Evolutionary conservation across 2,797 vertebrate species (phyloP), one percentile per base, ranked within the genome.

Genomic region (Enteromius trimaculatus): DNA sequence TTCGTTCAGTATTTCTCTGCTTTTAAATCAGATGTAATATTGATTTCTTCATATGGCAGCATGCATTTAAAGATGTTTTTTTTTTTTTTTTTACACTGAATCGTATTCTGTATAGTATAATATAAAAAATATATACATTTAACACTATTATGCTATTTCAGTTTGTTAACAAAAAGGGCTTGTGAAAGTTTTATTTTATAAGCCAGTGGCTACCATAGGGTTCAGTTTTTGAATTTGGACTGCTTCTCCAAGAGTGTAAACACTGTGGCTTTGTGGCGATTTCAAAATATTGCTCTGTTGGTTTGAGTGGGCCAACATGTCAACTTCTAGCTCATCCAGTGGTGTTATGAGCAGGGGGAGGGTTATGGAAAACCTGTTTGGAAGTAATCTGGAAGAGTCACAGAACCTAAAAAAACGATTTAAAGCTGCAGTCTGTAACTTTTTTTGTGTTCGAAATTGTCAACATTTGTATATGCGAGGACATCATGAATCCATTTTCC

Each of bases 261-360:
- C 39, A 47, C 39, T n/a, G 58, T 31, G 76, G 58, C 58, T 78
- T 65, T 78, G 44, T 79, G 44, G 77, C 71, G 39, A 42, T 81
- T 64, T 49, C 6, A 49, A 60, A 80, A 71, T 58, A 16, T 62
- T 74, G 42, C 47, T n/a, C 0, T 31, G 9, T 42, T 39, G 55
- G 53, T 81, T 23, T 44, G 37, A 77, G 58, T 34, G 47, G 26
- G 14, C 10, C 3, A 26, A n/a, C 5, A 58, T 70, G 6, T 70
- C 31, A 42, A 65, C 49, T 66, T 66, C 2, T 81, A 42, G 29
- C 79, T 72, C 17, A 62, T 17, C 79, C 79, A 62, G 31, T 34
- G 26, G 7, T 60, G 26, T 58, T 42, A 26, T 47, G 68, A 19
- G 39, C 14, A 9, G 21, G 9, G 1, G 21, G 6, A 0, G 39